Conservation (phyloP, 2,797 vertebrate genomes). For the Pogonophryne albipinna region DNA sequence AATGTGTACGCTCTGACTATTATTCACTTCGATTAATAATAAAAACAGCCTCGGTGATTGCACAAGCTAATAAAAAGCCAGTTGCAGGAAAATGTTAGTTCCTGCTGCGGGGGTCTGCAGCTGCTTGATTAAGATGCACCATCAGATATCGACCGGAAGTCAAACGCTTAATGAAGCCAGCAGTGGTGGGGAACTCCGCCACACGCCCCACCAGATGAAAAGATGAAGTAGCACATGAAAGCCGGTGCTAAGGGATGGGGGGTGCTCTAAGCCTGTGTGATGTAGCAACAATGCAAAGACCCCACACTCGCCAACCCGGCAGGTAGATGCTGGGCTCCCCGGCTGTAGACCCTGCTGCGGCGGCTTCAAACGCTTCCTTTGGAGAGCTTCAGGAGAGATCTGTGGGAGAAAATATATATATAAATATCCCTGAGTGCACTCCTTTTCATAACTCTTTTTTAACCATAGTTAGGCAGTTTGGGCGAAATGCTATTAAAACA, state of each 20-base stretch:
- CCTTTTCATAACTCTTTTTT: constrained; percentile 24
- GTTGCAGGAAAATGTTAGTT: constrained; percentile 73
- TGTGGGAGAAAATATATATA: constrained; percentile 14
- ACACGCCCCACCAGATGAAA: constrained; percentile 74
- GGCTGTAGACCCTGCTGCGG: constrained; percentile 41
- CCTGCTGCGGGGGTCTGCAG: constrained; percentile 70
- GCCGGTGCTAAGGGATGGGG: constrained; percentile 44
- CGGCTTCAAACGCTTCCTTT: constrained; percentile 57
- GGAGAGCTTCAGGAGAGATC: constrained; percentile 31
- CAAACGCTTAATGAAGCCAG: constrained; percentile 84
- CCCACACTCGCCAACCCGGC: constrained; percentile 42
- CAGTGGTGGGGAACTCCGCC: constrained; percentile 61
- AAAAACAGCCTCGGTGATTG: constrained; percentile 50
- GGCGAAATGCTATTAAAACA: constrained; percentile 34
- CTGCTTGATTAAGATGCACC: constrained; percentile 81
- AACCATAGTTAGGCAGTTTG: constrained; percentile 15
- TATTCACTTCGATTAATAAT: constrained; percentile 64
- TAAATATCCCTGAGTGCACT: constrained; percentile 28
- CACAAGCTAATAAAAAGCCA: constrained; percentile 51
- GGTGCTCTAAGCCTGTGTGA: constrained; percentile 56
- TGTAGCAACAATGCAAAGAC: constrained; percentile 62
- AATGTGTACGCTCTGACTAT: constrained; percentile 50
- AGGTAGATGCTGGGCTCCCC: constrained; percentile 37
- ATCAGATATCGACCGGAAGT: constrained; percentile 83
- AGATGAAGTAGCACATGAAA: constrained; percentile 69